A percentile compares a stretch with the other conserved stretches of the same genome.
phyloP scores from a whole-genome alignment of 2,888 invertebrate species.

The Beris morrisii region DNA sequence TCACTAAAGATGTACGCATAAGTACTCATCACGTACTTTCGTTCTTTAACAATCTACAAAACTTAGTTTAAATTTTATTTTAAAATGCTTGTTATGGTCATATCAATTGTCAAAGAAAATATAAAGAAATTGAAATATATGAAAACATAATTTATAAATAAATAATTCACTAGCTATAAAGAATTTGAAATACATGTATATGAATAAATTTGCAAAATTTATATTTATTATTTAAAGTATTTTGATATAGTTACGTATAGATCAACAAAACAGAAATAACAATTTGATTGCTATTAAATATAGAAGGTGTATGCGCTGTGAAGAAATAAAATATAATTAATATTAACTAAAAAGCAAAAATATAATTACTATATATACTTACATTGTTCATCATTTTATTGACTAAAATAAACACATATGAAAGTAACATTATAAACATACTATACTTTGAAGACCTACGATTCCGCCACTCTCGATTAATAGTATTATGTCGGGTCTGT shows the following conservation, averaged over 20 bases:
- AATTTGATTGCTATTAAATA: slow-evolving; percentile 31
- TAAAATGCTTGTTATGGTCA: neutral
- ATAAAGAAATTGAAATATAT: neutral
- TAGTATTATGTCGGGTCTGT: too few species aligned
- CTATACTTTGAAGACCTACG: too few species aligned
- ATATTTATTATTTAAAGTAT: slow-evolving; percentile 26
- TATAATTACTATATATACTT: too few species aligned
- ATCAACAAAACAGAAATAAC: slow-evolving; percentile 12
- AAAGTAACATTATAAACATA: too few species aligned
- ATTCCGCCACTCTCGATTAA: too few species aligned
- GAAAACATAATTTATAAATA: slow-evolving; percentile 15
- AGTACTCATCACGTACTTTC: too few species aligned
- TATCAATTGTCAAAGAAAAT: neutral
- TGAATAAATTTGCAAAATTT: slow-evolving; percentile 15
- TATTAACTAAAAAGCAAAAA: slow-evolving; percentile 13
- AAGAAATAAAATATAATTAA: slow-evolving; percentile 32
- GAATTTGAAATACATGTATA: neutral
- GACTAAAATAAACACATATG: too few species aligned
- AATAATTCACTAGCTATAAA: slow-evolving; percentile 8
- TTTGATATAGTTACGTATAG: slow-evolving; percentile 26
- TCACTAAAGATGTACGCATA: too few species aligned
- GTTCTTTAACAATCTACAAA: too few species aligned
- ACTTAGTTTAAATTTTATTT: too few species aligned
- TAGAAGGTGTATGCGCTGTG: slow-evolving; percentile 36
- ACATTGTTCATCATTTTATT: too few species aligned